Evolutionary conservation across 2,113 vertebrate genomes (phyloP).

Genomic region (Passer domesticus): DNA sequence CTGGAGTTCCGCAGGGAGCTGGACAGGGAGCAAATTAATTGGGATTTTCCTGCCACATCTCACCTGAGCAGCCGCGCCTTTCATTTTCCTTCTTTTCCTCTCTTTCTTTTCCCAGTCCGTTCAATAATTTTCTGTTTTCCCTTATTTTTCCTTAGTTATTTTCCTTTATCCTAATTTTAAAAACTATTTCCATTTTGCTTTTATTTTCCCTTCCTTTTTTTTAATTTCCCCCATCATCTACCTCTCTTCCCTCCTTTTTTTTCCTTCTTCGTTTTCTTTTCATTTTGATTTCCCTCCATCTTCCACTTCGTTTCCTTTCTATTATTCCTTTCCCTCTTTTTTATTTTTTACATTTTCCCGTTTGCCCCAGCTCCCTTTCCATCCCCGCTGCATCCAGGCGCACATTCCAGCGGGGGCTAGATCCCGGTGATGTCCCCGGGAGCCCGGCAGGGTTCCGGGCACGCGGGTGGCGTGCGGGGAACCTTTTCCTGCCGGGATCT

Average conservation of each 20-base stretch:
- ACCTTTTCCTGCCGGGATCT: not conserved
- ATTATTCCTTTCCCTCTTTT: accelerated
- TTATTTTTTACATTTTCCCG: not conserved
- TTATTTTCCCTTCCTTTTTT: not conserved
- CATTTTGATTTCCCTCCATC: not conserved
- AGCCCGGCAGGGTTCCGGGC: not conserved
- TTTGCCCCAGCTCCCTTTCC: not conserved
- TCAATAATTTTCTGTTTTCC: accelerated
- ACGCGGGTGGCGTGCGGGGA: too few relatives aligned
- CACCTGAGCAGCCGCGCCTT: not conserved
- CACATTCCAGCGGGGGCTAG: not conserved
- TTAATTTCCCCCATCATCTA: not conserved
- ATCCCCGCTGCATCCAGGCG: too few relatives aligned
- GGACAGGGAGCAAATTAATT: not conserved
- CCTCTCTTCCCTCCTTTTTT: too few relatives aligned
- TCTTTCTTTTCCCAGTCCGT: not conserved
- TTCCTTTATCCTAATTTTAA: too few relatives aligned
- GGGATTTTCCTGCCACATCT: not conserved
- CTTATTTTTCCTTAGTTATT: not conserved
- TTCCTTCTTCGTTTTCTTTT: not conserved
- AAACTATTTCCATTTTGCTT: not conserved
- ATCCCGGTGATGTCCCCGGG: too few relatives aligned
- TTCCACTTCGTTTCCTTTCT: not conserved
- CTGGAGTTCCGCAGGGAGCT: not conserved
- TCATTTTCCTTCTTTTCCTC: not conserved